Evolutionary conservation across 2,888 invertebrate species (phyloP).

Genomic region (Hypolimnas misippus): DNA sequence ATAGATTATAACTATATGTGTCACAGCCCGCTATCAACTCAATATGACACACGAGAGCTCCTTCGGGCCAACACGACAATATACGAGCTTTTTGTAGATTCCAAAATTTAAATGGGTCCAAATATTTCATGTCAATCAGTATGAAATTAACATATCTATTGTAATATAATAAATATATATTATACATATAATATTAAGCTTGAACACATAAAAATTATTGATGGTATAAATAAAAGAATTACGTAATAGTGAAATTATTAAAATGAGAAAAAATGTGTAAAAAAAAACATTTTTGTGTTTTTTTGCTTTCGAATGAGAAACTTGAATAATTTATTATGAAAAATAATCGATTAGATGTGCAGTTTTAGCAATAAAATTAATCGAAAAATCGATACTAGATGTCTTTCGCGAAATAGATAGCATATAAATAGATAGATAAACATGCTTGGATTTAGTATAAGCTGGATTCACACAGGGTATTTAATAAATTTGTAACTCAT

Average conservation of each 20-base stretch:
- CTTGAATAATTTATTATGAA: neutral
- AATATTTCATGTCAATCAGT: too few relatives aligned
- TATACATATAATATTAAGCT: neutral
- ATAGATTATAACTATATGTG: too few relatives aligned
- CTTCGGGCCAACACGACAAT: too few relatives aligned
- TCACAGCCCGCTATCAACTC: too few relatives aligned
- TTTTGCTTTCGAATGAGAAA: neutral
- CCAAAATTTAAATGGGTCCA: too few relatives aligned
- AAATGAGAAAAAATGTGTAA: neutral
- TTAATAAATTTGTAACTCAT: too few relatives aligned
- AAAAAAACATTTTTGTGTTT: neutral
- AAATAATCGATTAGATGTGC: neutral
- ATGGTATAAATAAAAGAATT: neutral
- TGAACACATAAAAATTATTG: neutral
- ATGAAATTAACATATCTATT: too few relatives aligned
- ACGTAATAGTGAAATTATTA: neutral
- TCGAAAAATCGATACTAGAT: neutral
- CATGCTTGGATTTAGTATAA: too few relatives aligned
- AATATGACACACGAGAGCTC: too few relatives aligned
- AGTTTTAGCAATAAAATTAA: constrained; percentile 3
- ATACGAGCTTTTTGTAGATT: too few relatives aligned
- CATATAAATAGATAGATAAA: too few relatives aligned
- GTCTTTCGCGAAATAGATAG: constrained; percentile 5
- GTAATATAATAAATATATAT: neutral
- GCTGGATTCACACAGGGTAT: too few relatives aligned